Evolutionary conservation across 1,140 invertebrate species (phyloP), one percentile per base, ranked within the genome.

Genomic region (Diprion similis): DNA sequence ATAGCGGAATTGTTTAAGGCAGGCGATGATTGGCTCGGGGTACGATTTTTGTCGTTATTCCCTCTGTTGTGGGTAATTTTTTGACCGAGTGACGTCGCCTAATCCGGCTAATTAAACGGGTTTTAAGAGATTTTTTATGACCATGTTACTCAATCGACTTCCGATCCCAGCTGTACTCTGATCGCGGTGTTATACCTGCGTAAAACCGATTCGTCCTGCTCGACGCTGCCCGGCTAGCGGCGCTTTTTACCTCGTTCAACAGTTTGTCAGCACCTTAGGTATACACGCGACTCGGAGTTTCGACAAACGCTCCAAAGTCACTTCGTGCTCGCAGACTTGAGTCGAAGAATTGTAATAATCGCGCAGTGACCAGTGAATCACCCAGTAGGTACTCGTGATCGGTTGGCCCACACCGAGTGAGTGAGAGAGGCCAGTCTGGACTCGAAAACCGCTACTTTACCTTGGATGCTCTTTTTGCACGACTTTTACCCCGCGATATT

Each of bases 71-170:
- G 24, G 24, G 24, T 37, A 37, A 37, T 37, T 37, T 37, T 37
- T 37, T 37, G 24, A 37, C 24, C 24, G 24, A 6, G 24, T 37
- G 24, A 37, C 24, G 24, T 37, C 24, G 24, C 24, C 6, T 37
- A 37, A 37, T 37, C 24, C n/a, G n/a, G 51, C 51, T 59, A 59
- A 59, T 59, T 59, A 59, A 59, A 59, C 51, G 51, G 51, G 51
- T 59, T 59, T 59, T 59, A 17, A 59, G 51, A 59, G 4, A 59
- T 17, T 59, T 59, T 59, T 13, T 13, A 37, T 6, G 6, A 37
- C 24, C 24, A 15, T 9, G 51, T 59, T 59, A 17, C 51, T 59
- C 9, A 59, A 59, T 59, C n/a, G n/a, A 59, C 51, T 59, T 59
- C 51, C 51, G 51, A 59, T 17, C 24, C 24, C 24, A 37, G 24